Evolutionary conservation across 2,888 invertebrate genomes (phyloP).

Genomic region (Dryococelus australis): DNA sequence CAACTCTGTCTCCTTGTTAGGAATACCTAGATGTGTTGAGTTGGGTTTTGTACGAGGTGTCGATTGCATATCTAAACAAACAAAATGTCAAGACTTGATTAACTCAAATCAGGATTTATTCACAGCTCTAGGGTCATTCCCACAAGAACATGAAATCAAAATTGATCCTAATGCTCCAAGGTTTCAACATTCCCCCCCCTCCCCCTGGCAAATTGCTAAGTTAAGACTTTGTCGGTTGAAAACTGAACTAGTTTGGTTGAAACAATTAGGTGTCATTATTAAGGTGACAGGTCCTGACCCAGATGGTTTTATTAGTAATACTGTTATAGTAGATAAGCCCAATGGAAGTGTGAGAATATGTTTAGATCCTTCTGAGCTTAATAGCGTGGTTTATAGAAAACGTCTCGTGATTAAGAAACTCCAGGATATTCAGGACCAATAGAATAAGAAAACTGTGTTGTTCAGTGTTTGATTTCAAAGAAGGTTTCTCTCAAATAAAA

Average conservation of each 20-base stretch:
- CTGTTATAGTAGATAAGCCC: neutral
- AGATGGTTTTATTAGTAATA: neutral
- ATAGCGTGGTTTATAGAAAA: neutral
- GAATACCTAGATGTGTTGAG: neutral
- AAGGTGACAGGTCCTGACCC: neutral
- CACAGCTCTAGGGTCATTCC: too few species aligned
- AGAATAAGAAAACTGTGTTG: neutral
- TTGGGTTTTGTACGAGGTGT: neutral
- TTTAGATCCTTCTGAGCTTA: neutral
- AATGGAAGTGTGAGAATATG: neutral
- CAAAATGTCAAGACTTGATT: too few species aligned
- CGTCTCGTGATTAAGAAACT: neutral
- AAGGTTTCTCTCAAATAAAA: neutral
- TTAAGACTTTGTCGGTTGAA: neutral
- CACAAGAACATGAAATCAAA: neutral
- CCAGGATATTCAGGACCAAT: neutral
- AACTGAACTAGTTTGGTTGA: neutral
- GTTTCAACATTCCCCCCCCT: conserved; percentile 2
- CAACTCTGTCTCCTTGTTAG: neutral
- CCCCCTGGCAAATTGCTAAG: neutral
- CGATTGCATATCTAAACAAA: too few species aligned
- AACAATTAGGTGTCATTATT: neutral
- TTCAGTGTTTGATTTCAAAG: neutral
- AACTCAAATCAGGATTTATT: too few species aligned
- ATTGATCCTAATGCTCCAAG: neutral